Base-by-base conservation (phyloP, 2,888 invertebrate species). In the Pristionchus arcanus region DNA sequence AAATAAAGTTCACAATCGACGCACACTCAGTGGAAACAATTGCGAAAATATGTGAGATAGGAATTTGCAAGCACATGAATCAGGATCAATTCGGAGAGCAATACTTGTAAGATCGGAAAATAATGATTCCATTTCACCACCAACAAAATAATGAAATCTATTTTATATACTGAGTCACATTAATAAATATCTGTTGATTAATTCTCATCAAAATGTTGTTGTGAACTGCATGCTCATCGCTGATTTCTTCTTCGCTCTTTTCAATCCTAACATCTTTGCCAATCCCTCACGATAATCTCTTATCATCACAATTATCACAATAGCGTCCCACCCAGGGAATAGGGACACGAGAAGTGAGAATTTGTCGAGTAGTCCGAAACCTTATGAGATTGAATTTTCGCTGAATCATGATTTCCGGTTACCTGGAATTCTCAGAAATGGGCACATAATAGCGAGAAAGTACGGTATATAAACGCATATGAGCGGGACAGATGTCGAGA, bases 221-320 rank as follows among this genome's bases (percentile, higher is more conserved):
- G 63, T 63, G 63, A 63, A 63, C 25, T 63, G 63, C 63, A 63
- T 63, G 25, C 63, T 63, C 63, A 25, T 63, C 63, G 21, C 21
- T 1, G 63, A 5, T 25, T 25, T 63, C 83, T 55, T 31, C 31
- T 83, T 28, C n/a, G 1, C 31, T 31, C 16, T 68, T 68, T 28
- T 5, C 31, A 68, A 55, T 53, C 68, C 31, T 28, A 31, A 7
- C 21, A 53, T 21, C 31, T 53, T 83, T 28, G 28, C n/a, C 5
- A 49, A 7, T 1, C 28, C 55, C 1, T 28, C 9, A 21, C 28
- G 74, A 31, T 83, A 83, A 28, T 55, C 83, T 28, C 25, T 83
- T 25, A 53, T 83, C 96, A 87, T 95, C 94, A 21, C 89, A 55
- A 34, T n/a, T 84, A 63, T 34, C 31, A 53, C 68, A 5, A 68